A percentile compares a stretch with the other conserved stretches of the same genome.
Evolutionary conservation across 1,140 invertebrate species (phyloP).

Genomic region (Pentalonia nigronervosa): DNA sequence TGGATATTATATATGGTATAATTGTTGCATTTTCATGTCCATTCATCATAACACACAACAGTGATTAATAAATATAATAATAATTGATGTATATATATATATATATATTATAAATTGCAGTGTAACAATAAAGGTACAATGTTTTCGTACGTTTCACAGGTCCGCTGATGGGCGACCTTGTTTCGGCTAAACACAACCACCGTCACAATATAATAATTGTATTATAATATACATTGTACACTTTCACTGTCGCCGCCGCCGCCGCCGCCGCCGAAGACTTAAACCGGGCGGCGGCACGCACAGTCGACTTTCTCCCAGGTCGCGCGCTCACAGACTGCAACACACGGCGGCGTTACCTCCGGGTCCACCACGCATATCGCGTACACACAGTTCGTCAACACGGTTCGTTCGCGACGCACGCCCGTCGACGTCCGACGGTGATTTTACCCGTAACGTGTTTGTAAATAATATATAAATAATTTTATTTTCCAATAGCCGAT

Average conservation of each 20-base stretch:
- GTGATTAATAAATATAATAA: neutral
- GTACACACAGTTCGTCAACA: neutral
- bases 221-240: neutral
- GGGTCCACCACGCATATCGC: neutral
- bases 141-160: neutral
- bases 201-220: neutral
- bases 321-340: conserved; percentile 11
- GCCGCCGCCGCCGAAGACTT: conserved; percentile 5
- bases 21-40: neutral
- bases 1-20: neutral
- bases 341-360: neutral
- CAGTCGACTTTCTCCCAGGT: conserved; percentile 28
- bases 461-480: neutral
- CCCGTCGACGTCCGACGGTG: conserved; percentile 20
- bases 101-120: too few relatives aligned
- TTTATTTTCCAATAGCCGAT: neutral
- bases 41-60: neutral
- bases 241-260: conserved; percentile 1
- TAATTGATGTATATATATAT: neutral
- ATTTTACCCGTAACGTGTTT: neutral
- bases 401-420: conserved; percentile 36
- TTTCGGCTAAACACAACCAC: neutral
- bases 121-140: neutral
- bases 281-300: neutral
- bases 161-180: neutral